A percentile compares a stretch with the other conserved stretches of the same genome.
Conservation (phyloP, 2,888 invertebrate genomes). For the Lasioglossum calceatum region DNA sequence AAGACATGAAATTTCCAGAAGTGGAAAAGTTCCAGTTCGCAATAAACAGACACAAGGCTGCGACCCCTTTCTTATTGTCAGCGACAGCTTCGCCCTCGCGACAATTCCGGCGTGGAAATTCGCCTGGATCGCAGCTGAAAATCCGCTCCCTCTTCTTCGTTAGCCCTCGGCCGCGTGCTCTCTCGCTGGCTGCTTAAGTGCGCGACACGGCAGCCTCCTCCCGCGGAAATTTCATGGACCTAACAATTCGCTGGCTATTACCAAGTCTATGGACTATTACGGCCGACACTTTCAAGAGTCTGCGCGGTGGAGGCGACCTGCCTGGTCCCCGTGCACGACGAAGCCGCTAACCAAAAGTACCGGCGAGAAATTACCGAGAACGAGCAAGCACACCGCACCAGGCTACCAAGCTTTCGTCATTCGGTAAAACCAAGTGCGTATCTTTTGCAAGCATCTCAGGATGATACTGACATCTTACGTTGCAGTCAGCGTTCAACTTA, state of each 20-base stretch:
- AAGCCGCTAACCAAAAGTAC: neutral
- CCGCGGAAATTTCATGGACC: conserved; percentile 65
- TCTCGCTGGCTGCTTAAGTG: conserved; percentile 60
- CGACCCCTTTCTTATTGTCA: conserved; percentile 7
- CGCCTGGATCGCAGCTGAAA: conserved; percentile 40
- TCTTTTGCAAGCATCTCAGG: no score
- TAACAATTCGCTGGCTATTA: conserved; percentile 67
- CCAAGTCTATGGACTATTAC: conserved; percentile 66
- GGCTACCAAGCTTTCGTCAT: neutral
- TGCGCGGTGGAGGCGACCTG: neutral
- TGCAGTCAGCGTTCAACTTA: no score
- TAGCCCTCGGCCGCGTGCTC: conserved; percentile 19
- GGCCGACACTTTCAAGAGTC: conserved; percentile 49
- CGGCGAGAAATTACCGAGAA: neutral
- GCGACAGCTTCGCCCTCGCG: conserved; percentile 8
- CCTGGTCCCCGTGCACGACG: neutral
- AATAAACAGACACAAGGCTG: neutral
- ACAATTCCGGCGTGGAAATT: conserved; percentile 24
- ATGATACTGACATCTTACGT: no score
- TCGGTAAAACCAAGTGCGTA: no score
- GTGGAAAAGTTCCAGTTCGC: neutral
- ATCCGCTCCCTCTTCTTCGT: conserved; percentile 25
- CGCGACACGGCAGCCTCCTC: conserved; percentile 23
- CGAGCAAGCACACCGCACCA: neutral
- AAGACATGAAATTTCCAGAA: neutral